Evolutionary conservation across 1,140 invertebrate genomes (phyloP).

Genomic region (Pseudomyrmex sp.): DNA sequence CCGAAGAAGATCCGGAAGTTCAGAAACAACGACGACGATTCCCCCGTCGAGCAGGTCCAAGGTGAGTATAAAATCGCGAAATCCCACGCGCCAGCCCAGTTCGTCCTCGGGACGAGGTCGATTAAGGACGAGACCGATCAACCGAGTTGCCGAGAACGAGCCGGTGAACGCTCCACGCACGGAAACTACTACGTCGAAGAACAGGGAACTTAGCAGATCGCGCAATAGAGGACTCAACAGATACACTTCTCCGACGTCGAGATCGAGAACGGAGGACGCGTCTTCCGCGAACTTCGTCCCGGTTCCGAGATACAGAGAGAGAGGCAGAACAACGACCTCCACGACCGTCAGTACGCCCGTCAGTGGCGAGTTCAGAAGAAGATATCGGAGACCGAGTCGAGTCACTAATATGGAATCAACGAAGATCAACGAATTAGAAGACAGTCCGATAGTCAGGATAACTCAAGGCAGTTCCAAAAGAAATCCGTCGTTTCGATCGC

Average conservation of each 20-base stretch:
- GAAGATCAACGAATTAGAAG: slow-evolving; percentile 62
- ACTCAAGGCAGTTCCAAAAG: slow-evolving; percentile 51
- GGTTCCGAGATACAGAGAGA: slow-evolving; percentile 44
- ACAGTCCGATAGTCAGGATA: slow-evolving; percentile 73
- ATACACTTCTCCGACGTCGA: slow-evolving; percentile 71
- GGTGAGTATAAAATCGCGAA: slow-evolving; percentile 84
- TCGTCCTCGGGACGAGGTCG: slow-evolving; percentile 71
- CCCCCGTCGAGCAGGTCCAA: slow-evolving; percentile 76
- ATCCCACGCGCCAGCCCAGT: slow-evolving; percentile 82
- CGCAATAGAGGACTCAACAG: slow-evolving; percentile 77
- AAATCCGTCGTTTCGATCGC: slow-evolving; percentile 51
- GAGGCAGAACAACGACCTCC: slow-evolving; percentile 29
- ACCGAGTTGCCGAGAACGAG: slow-evolving; percentile 28
- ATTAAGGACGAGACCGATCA: slow-evolving; percentile 71
- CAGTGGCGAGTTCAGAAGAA: slow-evolving; percentile 42
- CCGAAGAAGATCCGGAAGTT: slow-evolving; percentile 77
- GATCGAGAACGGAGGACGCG: slow-evolving; percentile 1
- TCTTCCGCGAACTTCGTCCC: slow-evolving; percentile 30
- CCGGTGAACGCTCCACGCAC: slow-evolving; percentile 3
- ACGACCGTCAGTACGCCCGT: slow-evolving; percentile 29
- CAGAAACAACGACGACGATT: slow-evolving; percentile 81
- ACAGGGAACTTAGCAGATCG: slow-evolving; percentile 42
- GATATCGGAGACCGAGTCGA: slow-evolving; percentile 67
- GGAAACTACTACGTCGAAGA: slow-evolving; percentile 13
- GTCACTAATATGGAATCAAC: slow-evolving; percentile 56